Conservation (phyloP, 2,888 invertebrate genomes). For the Diloba caeruleocephala region DNA sequence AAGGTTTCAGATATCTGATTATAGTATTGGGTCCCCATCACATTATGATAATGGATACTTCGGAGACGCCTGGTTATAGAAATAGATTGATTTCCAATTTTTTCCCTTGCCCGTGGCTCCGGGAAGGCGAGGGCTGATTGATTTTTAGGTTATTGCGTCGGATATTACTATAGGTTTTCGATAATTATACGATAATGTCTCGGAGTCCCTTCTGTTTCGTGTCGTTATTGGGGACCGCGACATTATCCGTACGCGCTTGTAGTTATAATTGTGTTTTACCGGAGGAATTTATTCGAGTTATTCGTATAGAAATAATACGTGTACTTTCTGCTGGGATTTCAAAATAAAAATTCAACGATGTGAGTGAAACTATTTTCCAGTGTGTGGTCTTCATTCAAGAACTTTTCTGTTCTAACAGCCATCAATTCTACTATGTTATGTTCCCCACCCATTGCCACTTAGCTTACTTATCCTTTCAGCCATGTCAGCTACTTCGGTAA, state of each 20-base stretch:
- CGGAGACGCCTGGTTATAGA: slow-evolving; percentile 77
- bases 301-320: slow-evolving; percentile 29
- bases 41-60: slow-evolving; percentile 83
- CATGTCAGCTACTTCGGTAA: no score
- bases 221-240: slow-evolving; percentile 33
- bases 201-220: slow-evolving; percentile 44
- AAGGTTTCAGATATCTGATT: slow-evolving; percentile 81
- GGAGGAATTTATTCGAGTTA: slow-evolving; percentile 24
- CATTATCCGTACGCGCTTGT: slow-evolving; percentile 32
- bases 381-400: no score
- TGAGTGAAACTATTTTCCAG: no score
- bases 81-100: slow-evolving; percentile 85
- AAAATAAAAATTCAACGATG: no score
- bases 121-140: slow-evolving; percentile 65
- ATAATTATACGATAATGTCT: slow-evolving; percentile 62
- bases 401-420: no score
- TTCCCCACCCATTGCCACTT: no score
- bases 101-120: slow-evolving; percentile 63
- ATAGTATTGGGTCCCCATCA: slow-evolving; percentile 81
- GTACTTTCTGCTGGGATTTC: no score
- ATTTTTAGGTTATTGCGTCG: slow-evolving; percentile 69
- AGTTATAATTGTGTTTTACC: slow-evolving; percentile 44
- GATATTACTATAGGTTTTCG: slow-evolving; percentile 64
- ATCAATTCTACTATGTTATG: no score
- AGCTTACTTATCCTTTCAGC: no score